Evolutionary conservation across 1,140 invertebrate genomes (phyloP), one percentile per base, ranked within the genome.

Genomic region (Theocolax elegans): DNA sequence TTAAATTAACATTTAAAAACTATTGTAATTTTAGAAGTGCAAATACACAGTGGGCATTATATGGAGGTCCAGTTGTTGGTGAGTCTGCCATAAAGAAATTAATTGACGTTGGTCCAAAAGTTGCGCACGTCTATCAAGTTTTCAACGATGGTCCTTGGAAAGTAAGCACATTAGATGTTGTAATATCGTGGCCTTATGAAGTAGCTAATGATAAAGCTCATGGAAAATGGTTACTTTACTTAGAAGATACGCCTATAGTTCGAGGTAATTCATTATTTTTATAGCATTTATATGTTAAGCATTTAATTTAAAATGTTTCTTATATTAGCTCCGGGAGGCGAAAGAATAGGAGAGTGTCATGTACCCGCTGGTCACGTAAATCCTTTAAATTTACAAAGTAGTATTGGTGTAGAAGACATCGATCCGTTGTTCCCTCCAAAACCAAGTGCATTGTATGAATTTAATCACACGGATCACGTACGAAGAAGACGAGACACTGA

Each of bases 201-300:
- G 91, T 97, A 1, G 91, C 92, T 21, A 94, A 92, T 75, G 89
- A 92, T 15, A 91, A 90, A 74, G 80, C 87, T 13, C 87, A 92
- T 75, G 94, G 94, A 46, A 97, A 97, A 83, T 97, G 96, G 92
- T 85, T 98, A 12, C 86, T 97, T 0, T 98, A 98, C 80, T 87
- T 97, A 46, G 95, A 96, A 83, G 91, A 92, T 69, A 75, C 88
- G 7, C 95, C 95, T 10, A 88, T 87, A 48, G 88, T 95, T 21
- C 91, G 93, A 85, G 89, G 91, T 88, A 86, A 67, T 76, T 68
- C 10, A 35, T 35, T 35, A 35, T 35, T 35, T 35, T n/a, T n/a
- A n/a, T n/a, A n/a, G n/a, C n/a, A n/a, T n/a, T n/a, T n/a, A n/a
- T n/a, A n/a, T n/a, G n/a, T n/a, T n/a, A n/a, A n/a, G 31, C 10